These are phyloP conservation scores for Otocyon megalotis DNA, from an alignment of 2,113 vertebrate genomes.

Conservation along the genomic window DNA sequence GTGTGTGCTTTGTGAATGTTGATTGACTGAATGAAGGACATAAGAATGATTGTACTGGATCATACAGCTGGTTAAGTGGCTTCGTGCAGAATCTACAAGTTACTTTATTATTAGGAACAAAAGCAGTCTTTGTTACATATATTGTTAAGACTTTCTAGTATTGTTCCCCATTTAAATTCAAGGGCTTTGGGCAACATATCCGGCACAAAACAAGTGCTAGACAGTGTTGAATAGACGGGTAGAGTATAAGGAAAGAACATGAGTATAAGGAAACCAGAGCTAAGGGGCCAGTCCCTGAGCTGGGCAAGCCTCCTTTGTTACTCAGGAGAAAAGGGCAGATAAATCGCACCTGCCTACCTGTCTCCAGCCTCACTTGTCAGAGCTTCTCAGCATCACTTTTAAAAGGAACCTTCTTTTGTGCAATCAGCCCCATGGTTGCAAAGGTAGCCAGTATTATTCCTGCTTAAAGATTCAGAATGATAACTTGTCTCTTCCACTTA, in stretches of 20 bases:
- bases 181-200: not conserved
- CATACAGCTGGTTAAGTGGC: not conserved
- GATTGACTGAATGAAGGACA: not conserved
- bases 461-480: not conserved
- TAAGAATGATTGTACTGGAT: not conserved
- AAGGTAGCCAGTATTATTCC: not conserved
- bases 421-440: not conserved
- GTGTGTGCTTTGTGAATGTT: not conserved
- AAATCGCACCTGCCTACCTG: fast-evolving
- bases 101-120: not conserved
- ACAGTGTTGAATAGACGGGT: not conserved
- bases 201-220: not conserved
- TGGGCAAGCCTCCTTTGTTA: fast-evolving
- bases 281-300: too few species aligned
- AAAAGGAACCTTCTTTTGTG: not conserved
- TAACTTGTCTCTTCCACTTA: not conserved
- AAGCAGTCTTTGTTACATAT: not conserved
- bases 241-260: not conserved
- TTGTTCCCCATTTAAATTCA: not conserved
- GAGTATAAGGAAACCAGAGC: not conserved
- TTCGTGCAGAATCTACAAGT: not conserved
- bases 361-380: not conserved
- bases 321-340: not conserved
- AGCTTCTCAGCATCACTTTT: not conserved
- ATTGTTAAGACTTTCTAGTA: not conserved